Percentiles rank a stretch among this genome's conserved stretches.
Conservation (phyloP, 2,888 invertebrate species). For the Caenorhabditis sp. region DNA sequence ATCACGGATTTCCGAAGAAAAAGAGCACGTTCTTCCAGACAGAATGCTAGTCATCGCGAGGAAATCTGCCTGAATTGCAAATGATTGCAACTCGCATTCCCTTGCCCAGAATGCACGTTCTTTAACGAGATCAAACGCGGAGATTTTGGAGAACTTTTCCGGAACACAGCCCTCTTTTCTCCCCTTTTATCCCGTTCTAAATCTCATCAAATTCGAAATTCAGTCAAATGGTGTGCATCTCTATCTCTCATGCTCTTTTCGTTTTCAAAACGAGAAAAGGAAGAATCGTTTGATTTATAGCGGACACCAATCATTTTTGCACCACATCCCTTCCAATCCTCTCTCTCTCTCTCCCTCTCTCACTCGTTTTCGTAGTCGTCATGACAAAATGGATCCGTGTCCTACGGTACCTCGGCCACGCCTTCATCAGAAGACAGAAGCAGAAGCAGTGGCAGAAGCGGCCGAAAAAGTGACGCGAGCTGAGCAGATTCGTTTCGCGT, state of each 20-base stretch:
- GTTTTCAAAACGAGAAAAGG: constrained; percentile 14
- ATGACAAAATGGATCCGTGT: constrained; percentile 28
- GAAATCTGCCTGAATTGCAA: constrained; percentile 11
- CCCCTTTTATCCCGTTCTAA: not conserved
- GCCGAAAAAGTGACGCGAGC: not conserved
- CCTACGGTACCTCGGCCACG: constrained; percentile 24
- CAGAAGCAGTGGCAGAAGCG: not conserved
- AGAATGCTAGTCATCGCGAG: not conserved
- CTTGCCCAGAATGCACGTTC: too few relatives aligned
- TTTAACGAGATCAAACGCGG: too few relatives aligned
- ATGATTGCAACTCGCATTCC: too few relatives aligned
- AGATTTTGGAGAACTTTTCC: too few relatives aligned
- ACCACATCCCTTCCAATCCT: not conserved
- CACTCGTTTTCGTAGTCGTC: constrained; percentile 25
- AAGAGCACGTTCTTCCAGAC: not conserved
- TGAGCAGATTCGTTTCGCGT: constrained; percentile 13
- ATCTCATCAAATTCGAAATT: constrained; percentile 40
- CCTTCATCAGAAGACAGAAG: not conserved
- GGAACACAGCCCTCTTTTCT: too few relatives aligned
- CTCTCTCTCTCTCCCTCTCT: not conserved
- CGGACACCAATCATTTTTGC: constrained; percentile 31
- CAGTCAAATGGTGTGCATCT: constrained; percentile 5
- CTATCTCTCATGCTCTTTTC: not conserved
- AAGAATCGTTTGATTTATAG: constrained; percentile 44
- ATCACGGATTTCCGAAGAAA: not conserved